Conservation (phyloP, 2,113 vertebrate species). For the Lutjanus erythropterus region DNA sequence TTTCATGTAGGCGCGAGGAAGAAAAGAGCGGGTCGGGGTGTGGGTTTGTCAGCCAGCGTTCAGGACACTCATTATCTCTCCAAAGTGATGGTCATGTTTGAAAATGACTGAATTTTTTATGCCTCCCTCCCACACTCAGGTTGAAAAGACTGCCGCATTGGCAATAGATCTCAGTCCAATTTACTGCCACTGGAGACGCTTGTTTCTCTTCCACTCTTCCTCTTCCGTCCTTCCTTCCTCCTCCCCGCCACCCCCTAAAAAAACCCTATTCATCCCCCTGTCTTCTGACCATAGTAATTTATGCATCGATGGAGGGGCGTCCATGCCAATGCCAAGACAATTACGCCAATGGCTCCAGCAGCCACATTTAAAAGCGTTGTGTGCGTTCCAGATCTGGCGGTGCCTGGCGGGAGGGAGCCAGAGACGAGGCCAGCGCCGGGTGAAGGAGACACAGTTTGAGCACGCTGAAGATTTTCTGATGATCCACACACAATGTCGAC, state of each 20-base stretch:
- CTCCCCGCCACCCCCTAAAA: conserved; percentile 11
- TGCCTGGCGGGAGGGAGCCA: conserved; percentile 38
- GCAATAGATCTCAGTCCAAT: conserved; percentile 68
- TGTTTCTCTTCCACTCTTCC: conserved; percentile 12
- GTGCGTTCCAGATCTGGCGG: conserved; percentile 58
- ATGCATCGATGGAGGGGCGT: conserved; percentile 27
- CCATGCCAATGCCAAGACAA: conserved; percentile 52
- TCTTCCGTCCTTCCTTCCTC: background rate
- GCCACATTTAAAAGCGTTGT: conserved; percentile 40
- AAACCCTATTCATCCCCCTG: conserved; percentile 19
- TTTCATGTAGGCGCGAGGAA: conserved; percentile 49
- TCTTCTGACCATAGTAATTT: conserved; percentile 37
- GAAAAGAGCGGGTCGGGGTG: conserved; percentile 32
- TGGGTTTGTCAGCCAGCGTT: conserved; percentile 54
- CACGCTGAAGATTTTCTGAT: conserved; percentile 52
- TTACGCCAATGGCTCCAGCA: conserved; percentile 48
- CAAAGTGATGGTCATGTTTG: conserved; percentile 72
- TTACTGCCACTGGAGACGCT: conserved; percentile 62
- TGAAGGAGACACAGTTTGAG: conserved; percentile 70
- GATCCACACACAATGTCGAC: conserved; percentile 42
- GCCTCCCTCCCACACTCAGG: conserved; percentile 63
- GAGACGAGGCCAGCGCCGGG: conserved; percentile 36
- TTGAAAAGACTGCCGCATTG: conserved; percentile 66
- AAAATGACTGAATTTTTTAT: conserved; percentile 78
- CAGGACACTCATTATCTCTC: conserved; percentile 77